These are phyloP conservation scores for Calephelis virginiensis DNA, from an alignment of 1,140 invertebrate genomes.

Conservation along the genomic window DNA sequence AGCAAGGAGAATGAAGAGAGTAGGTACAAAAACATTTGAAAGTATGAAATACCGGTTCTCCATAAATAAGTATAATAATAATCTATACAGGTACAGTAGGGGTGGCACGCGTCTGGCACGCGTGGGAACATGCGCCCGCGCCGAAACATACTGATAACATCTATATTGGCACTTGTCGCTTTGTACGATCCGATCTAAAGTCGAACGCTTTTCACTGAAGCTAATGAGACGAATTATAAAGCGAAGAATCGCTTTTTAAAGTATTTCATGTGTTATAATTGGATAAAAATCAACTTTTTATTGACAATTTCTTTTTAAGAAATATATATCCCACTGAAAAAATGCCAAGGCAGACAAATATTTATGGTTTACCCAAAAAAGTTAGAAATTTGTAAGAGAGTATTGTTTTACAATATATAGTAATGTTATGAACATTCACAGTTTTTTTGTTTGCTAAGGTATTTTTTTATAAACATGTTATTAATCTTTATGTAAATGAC, in stretches of 20 bases:
- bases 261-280: slow-evolving; percentile 5
- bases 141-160: slow-evolving; percentile 35
- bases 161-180: slow-evolving; percentile 53
- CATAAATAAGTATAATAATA: slow-evolving; percentile 12
- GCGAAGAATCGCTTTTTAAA: slow-evolving; percentile 1
- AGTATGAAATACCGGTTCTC: slow-evolving; percentile 18
- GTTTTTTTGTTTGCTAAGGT: too few species aligned
- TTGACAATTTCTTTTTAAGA: too few species aligned
- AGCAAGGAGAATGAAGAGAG: neutral
- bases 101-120: slow-evolving; percentile 26
- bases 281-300: slow-evolving; percentile 4
- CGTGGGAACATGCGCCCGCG: slow-evolving; percentile 43
- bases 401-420: too few species aligned
- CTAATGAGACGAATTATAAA: slow-evolving; percentile 34
- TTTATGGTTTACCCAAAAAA: too few species aligned
- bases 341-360: too few species aligned
- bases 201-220: slow-evolving; percentile 39
- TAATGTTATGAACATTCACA: too few species aligned
- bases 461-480: too few species aligned
- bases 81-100: slow-evolving; percentile 40
- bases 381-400: too few species aligned
- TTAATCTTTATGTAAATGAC: too few species aligned
- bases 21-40: neutral
- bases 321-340: too few species aligned
- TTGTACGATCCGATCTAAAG: slow-evolving; percentile 32